Base-by-base conservation (phyloP, 2,113 vertebrate species). In the Vombatus ursinus region DNA sequence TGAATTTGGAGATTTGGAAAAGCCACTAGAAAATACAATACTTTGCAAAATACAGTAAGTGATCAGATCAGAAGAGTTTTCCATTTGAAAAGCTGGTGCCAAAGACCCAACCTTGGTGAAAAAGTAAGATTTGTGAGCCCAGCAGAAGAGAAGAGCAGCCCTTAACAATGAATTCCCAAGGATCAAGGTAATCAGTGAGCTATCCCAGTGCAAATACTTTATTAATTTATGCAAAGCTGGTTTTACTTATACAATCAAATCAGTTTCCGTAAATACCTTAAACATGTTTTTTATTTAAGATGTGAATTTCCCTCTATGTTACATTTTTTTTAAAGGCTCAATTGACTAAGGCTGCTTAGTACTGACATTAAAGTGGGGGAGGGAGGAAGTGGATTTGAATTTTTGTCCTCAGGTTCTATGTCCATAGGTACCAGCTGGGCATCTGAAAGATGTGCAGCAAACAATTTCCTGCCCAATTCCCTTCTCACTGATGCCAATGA, bases 31-130 rank as follows among this genome's bases (percentile, higher is more conserved):
- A 96, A 97, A 97, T 95, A 97, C 93, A 98, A 98, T 97, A 98
- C 98, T 98, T 98, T 98, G 97, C 97, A 97, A 98, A 98, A 98
- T 98, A 98, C 98, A 98, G 98, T n/a, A n/a, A n/a, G n/a, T 96
- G 96, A 90, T 96, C 2, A 48, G 94, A 96, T 96, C 92, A 54
- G 93, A 7, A 93, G 48, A 77, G 93, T 37, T 94, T n/a, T 12
- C 8, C 31, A 90, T 8, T 52, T 84, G 3, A 0, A 91, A 94
- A 61, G 49, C 53, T 94, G 54, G 26, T 93, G 52, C 31, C 31
- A 90, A 96, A 97, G 96, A 98, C 97, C 95, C 31, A 25, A 7
- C 44, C 68, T 94, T 92, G 92, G 52, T 89, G 96, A 92, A 93
- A 97, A 94, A 10, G 10, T 97, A 95, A 93, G 97, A 96, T 28